Percentiles rank a stretch among this genome's conserved stretches.
These are phyloP conservation scores for Saccopteryx leptura DNA, from an alignment of 2,113 vertebrate species.

Conservation along the genomic window DNA sequence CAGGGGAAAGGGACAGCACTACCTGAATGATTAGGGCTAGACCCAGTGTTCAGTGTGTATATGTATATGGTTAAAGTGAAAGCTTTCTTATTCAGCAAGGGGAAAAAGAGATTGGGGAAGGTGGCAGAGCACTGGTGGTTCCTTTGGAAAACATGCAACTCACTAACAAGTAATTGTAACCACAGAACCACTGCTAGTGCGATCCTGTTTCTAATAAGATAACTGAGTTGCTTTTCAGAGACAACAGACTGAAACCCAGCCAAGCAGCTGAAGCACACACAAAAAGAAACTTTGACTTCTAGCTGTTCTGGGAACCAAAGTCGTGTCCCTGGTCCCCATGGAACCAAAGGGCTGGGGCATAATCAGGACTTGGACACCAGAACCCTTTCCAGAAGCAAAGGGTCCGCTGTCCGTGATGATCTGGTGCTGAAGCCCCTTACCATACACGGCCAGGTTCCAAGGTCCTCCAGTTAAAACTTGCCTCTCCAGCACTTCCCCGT, in stretches of 20 bases:
- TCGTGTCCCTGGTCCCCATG: neutral
- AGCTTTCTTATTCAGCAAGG: neutral
- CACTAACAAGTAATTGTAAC: neutral
- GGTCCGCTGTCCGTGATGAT: neutral
- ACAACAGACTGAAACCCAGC: neutral
- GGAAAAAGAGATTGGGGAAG: neutral
- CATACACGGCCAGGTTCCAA: neutral
- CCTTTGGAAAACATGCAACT: neutral
- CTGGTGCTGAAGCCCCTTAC: neutral
- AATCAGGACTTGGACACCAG: neutral
- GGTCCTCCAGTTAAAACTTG: neutral
- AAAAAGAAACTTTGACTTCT: neutral
- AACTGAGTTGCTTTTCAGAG: neutral
- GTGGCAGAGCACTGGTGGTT: neutral
- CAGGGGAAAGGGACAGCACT: neutral
- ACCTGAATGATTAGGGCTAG: neutral
- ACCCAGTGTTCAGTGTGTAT: neutral
- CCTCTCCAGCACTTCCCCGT: neutral
- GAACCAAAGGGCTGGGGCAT: neutral
- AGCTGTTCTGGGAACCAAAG: neutral
- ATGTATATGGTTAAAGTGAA: neutral
- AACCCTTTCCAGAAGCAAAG: neutral
- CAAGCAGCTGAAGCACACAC: neutral
- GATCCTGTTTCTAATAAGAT: neutral
- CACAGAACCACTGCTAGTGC: neutral